Evolutionary conservation across 2,113 vertebrate species (phyloP).

Genomic region (Cyphomyrus plagiostoma): DNA sequence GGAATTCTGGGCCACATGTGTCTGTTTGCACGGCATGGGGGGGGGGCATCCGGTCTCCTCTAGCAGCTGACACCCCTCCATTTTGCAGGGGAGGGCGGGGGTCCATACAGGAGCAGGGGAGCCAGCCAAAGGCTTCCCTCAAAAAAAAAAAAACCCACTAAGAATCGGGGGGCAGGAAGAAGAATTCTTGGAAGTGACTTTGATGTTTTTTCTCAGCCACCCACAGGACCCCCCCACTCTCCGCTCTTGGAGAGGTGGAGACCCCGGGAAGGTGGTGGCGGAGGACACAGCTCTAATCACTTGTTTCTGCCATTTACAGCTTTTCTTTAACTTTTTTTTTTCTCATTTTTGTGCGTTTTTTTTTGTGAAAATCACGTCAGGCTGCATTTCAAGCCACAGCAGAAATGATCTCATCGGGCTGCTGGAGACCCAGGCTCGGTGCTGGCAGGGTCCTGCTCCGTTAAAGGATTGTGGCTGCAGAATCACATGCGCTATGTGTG

Average conservation of each 20-base stretch:
- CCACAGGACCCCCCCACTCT: background rate
- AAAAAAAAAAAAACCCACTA: background rate
- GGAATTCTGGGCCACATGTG: background rate
- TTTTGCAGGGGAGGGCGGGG: background rate
- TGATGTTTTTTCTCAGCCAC: background rate
- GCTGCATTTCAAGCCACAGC: background rate
- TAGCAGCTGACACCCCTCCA: background rate
- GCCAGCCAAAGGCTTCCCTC: background rate
- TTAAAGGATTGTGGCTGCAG: background rate
- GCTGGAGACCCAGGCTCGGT: background rate
- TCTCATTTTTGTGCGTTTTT: background rate
- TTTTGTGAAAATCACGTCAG: background rate
- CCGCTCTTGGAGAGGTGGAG: background rate
- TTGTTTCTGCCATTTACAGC: background rate
- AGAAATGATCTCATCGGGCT: background rate
- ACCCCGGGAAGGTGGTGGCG: background rate
- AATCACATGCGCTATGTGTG: background rate
- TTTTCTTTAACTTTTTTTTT: background rate
- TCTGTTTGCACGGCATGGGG: background rate
- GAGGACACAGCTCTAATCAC: background rate
- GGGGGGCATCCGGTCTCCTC: background rate
- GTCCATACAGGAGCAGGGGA: background rate
- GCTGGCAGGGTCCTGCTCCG: no score
- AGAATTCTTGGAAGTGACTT: constrained; percentile 1
- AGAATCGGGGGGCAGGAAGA: background rate